Evolutionary conservation across 2,888 invertebrate genomes (phyloP), one percentile per base, ranked within the genome.

Genomic region (Sinopyrophorus schimmeli): DNA sequence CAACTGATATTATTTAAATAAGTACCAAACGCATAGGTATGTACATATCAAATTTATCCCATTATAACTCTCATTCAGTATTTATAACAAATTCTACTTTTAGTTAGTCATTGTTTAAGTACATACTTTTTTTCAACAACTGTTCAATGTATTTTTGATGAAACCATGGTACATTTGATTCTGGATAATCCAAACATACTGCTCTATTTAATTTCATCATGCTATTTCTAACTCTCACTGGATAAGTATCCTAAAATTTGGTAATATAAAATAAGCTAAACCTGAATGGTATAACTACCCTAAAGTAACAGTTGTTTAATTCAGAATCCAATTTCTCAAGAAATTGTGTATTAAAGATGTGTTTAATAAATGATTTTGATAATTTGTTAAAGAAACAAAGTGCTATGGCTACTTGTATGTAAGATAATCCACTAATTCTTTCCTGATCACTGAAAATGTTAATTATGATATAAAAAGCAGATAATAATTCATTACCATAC

Each of bases 121-220:
- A 10, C 21, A 14, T 5, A 34, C 34, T 21, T 12, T 7, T 34
- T 9, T 10, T 34, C 10, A 18, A 20, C 17, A 17, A 20, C 9
- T 43, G 20, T 16, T 27, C 23, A 16, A 81, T 73, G 54, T 78
- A 83, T 58, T 80, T 80, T 55, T 80, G 76, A 62, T 84, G 83
- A 63, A 84, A 84, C 84, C 84, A 84, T 1, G 83, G 83, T 3
- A 84, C 74, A 64, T 79, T 78, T 6, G 76, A 69, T 64, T 83
- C 78, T 0, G 84, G 83, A 64, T 79, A 77, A 65, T 83, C 83
- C 28, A 84, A 68, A 59, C 83, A 82, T 10, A 83, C 80, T 1
- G 80, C 76, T 43, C 84, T 74, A 66, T 84, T 84, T 26, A 84
- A 64, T 55, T 80, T 76, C 83, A 84, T 83, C 37, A 84, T 74